Conservation (phyloP, 2,113 vertebrate species). For the Egretta garzetta region DNA sequence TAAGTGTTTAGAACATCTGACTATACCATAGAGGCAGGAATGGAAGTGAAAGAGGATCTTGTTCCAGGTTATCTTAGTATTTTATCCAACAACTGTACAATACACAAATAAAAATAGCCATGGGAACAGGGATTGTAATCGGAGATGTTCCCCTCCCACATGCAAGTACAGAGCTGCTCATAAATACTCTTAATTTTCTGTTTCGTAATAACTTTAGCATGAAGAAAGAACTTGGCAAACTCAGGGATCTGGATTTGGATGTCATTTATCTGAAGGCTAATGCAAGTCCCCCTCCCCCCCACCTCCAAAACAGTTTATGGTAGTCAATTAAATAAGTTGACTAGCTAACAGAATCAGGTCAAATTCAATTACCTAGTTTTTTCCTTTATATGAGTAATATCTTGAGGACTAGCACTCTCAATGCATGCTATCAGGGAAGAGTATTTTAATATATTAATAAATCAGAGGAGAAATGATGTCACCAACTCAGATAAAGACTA, state of each 20-base stretch:
- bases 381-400: background rate
- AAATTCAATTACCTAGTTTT: background rate
- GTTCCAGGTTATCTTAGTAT: background rate
- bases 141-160: slow-evolving; percentile 2
- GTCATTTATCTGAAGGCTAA: slow-evolving; percentile 2
- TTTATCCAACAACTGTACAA: background rate
- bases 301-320: background rate
- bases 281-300: background rate
- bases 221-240: slow-evolving; percentile 38
- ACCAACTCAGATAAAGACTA: background rate
- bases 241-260: background rate
- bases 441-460: background rate
- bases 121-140: background rate
- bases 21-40: background rate
- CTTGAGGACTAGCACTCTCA: background rate
- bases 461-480: background rate
- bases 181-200: background rate
- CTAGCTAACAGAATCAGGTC: slow-evolving; percentile 9
- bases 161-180: background rate
- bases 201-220: slow-evolving; percentile 36
- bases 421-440: background rate
- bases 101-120: slow-evolving; percentile 13
- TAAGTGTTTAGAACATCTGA: background rate
- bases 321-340: slow-evolving; percentile 5
- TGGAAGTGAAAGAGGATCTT: background rate